These are phyloP conservation scores for Psilopogon haemacephalus DNA, from an alignment of 2,113 vertebrate species.

Conservation along the genomic window DNA sequence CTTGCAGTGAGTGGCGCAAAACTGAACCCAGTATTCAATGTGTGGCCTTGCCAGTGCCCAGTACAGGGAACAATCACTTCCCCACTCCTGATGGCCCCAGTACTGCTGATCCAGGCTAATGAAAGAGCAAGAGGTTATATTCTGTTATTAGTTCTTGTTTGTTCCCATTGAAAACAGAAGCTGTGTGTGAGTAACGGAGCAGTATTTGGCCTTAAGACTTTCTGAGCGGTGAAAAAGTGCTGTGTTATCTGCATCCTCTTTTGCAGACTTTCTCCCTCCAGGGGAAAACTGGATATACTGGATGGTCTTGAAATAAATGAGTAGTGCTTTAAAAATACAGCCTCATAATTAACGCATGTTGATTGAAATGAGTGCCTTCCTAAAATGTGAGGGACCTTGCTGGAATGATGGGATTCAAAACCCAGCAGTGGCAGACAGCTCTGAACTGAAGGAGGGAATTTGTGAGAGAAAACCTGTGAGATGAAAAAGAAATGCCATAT, in stretches of 20 bases:
- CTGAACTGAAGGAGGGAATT: not conserved
- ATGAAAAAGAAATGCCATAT: not conserved
- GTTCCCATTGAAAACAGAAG: conserved; percentile 1
- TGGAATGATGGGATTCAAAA: conserved; percentile 11
- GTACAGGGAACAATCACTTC: too few relatives aligned
- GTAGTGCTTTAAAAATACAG: not conserved
- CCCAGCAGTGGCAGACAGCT: not conserved
- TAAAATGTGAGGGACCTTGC: not conserved
- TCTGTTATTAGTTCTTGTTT: not conserved
- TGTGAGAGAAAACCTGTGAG: not conserved
- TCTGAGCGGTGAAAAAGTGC: not conserved
- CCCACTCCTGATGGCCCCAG: too few relatives aligned
- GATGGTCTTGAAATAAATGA: not conserved
- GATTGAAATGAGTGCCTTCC: not conserved
- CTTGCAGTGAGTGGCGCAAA: too few relatives aligned
- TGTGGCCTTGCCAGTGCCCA: too few relatives aligned
- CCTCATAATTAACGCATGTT: not conserved
- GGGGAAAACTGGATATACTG: not conserved
- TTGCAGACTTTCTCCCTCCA: not conserved
- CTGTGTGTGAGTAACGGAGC: not conserved
- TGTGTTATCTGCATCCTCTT: not conserved
- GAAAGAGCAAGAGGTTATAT: not conserved
- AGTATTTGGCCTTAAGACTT: conserved; percentile 14
- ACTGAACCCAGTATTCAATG: too few relatives aligned
- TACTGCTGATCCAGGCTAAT: not conserved